A percentile compares a stretch with the other conserved stretches of the same genome.
Evolutionary conservation across 2,888 invertebrate genomes (phyloP).

Genomic region (Imbricaverruca yamaguchii): DNA sequence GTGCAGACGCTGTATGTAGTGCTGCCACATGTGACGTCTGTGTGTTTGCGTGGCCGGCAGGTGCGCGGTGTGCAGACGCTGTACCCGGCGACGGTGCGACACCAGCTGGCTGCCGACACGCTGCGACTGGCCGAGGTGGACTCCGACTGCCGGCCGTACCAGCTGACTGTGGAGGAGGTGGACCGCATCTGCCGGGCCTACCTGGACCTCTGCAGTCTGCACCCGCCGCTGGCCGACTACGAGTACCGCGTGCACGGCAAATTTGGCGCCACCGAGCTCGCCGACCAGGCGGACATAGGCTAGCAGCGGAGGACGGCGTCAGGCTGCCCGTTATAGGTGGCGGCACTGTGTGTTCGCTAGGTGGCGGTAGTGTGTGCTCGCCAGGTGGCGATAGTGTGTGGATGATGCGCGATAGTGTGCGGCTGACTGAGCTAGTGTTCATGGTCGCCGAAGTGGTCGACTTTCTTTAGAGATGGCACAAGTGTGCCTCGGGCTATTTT

Average conservation of each 20-base stretch:
- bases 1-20: too few species aligned
- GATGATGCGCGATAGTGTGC: too few species aligned
- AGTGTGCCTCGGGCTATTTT: too few species aligned
- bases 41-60: neutral
- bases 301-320: neutral
- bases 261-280: neutral
- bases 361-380: too few species aligned
- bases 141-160: slow-evolving; percentile 58
- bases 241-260: slow-evolving; percentile 50
- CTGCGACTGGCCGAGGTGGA: slow-evolving; percentile 63
- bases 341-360: too few species aligned
- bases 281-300: neutral
- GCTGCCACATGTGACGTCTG: neutral
- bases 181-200: slow-evolving; percentile 68
- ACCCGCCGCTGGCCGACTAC: slow-evolving; percentile 47
- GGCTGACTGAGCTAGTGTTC: too few species aligned
- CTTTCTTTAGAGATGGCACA: too few species aligned
- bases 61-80: slow-evolving; percentile 46
- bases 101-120: slow-evolving; percentile 58
- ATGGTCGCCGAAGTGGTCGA: too few species aligned
- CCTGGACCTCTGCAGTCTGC: slow-evolving; percentile 52
- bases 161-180: slow-evolving; percentile 70
- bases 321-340: neutral
- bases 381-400: too few species aligned
- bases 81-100: slow-evolving; percentile 62